Base-by-base conservation (phyloP, 2,888 invertebrate genomes). In the Acrocyrtus sp. region DNA sequence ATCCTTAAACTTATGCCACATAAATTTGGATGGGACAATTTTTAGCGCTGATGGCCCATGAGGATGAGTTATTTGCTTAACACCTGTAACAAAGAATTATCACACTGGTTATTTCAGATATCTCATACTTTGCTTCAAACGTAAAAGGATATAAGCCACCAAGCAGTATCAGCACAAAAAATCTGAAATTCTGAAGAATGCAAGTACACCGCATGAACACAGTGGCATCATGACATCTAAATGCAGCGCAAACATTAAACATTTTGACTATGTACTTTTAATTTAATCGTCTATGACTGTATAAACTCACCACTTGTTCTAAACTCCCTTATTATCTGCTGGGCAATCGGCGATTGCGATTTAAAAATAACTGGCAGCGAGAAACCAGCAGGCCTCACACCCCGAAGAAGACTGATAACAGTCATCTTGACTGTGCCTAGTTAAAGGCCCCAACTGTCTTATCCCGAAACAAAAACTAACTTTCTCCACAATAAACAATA, bases 1-100 rank as follows among this genome's bases (percentile, higher is more conserved):
- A 87, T 95, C 94, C 86, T 95, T 95, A 83, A 92, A 93, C 84
- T 92, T 92, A 79, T 90, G 88, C 91, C 92, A 95, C 84, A 93
- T 92, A 88, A 90, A 95, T 81, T 90, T 84, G 78, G 85, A 83
- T 56, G 94, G 90, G 77, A 86, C 85, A 72, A 94, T 84, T 0
- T 85, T 85, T 85, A 95, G 89, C 0, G 84, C 84, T 75, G 86
- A 84, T 78, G 51, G 61, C n/a, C 87, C 88, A n/a, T 86, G 88
- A 85, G 90, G n/a, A n/a, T n/a, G n/a, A n/a, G n/a, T n/a, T n/a
- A n/a, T 89, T 10, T n/a, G n/a, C n/a, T n/a, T n/a, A n/a, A n/a
- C 34, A 34, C 34, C 12, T 34, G 34, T 34, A 34, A 34, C 6
- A 34, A 34, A 34, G 34, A 34, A 12, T 8, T 34, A 8, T 5